phyloP scores from a whole-genome alignment of 2,797 vertebrate species.

The Atherinosoma microstoma region DNA sequence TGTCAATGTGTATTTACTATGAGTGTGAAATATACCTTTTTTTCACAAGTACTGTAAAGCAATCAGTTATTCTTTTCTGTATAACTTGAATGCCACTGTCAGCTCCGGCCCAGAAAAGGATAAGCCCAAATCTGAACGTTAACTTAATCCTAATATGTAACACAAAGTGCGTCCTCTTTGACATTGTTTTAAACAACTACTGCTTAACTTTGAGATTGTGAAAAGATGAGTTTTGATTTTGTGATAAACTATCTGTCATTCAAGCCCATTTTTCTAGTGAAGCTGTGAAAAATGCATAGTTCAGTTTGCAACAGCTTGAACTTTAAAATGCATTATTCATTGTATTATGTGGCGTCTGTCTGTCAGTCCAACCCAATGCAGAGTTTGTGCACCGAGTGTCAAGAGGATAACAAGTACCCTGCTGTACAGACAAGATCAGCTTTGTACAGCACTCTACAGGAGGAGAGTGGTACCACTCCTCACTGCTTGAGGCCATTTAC shows the following conservation, averaged over 20 bases:
- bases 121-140: no score
- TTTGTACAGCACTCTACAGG: constrained; percentile 63
- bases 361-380: constrained; percentile 38
- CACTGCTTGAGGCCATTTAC: constrained; percentile 73
- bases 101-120: no score
- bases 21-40: no score
- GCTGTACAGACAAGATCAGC: constrained; percentile 64
- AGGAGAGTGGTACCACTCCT: constrained; percentile 76
- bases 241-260: constrained; percentile 27
- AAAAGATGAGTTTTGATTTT: constrained; percentile 19
- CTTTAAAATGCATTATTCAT: constrained; percentile 15
- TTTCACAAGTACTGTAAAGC: no score
- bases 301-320: constrained; percentile 12
- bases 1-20: no score
- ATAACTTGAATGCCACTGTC: no score
- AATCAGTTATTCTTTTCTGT: no score
- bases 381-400: constrained; percentile 51
- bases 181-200: neutral
- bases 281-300: constrained; percentile 20
- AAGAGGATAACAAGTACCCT: constrained; percentile 66
- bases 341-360: constrained; percentile 37
- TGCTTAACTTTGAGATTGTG: constrained; percentile 32
- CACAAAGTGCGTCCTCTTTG: neutral
- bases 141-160: no score
- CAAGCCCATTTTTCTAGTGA: constrained; percentile 33